Conservation (phyloP, 2,797 vertebrate genomes). For the Taeniopygia guttata region DNA sequence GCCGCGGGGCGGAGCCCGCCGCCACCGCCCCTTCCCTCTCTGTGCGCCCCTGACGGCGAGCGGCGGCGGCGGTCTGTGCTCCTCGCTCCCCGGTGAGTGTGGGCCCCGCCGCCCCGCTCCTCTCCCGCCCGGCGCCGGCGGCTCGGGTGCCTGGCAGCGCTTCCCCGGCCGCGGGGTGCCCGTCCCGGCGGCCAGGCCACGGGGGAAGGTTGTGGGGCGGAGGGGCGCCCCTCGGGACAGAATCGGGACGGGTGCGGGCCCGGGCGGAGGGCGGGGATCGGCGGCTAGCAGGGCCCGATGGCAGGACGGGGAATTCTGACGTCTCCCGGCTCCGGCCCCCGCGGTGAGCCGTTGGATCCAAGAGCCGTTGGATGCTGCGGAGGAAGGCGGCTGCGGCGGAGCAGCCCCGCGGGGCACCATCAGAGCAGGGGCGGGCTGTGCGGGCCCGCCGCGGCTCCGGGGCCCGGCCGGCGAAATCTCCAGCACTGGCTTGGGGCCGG, state of each 20-base stretch:
- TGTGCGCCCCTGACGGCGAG: background rate
- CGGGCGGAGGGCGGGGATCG: background rate
- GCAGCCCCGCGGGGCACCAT: background rate
- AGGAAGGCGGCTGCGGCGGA: background rate
- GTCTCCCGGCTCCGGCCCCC: background rate
- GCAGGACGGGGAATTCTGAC: background rate
- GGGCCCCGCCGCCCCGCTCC: background rate
- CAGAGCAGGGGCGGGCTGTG: background rate
- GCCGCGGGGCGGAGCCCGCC: background rate
- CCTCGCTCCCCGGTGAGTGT: background rate
- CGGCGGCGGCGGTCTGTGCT: background rate
- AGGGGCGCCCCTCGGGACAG: background rate
- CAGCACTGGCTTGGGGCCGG: background rate
- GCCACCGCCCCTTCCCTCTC: background rate
- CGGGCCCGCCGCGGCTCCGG: background rate
- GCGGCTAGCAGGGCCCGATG: background rate
- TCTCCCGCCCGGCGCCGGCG: fast-evolving
- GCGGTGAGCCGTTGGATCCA: background rate
- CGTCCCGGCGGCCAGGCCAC: background rate
- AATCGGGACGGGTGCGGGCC: background rate
- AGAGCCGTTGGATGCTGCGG: background rate
- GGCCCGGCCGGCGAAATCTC: background rate
- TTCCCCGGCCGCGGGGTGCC: background rate
- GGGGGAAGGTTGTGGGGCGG: background rate
- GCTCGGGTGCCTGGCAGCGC: background rate